Base-by-base conservation (phyloP, 2,113 vertebrate genomes). In the Mormoops blainvillei region DNA sequence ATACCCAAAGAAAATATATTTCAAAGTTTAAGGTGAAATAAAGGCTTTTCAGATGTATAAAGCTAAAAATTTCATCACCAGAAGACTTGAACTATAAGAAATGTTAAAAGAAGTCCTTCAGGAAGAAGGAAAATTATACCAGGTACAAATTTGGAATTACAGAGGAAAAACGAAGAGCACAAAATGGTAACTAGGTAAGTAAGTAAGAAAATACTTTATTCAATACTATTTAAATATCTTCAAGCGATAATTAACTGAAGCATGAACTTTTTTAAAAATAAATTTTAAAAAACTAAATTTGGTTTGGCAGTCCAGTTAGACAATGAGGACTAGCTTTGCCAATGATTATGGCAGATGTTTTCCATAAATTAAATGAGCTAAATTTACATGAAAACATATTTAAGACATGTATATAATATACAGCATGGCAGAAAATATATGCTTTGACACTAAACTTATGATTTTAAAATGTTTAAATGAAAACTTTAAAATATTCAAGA, bases 331-430 rank as follows among this genome's bases (percentile, higher is more conserved):
- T 76, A 38, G 48, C 36, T 65, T 78, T 38, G 14, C 22, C 36
- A 85, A 89, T 38, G 52, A 87, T 45, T 82, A 81, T 22, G 48
- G 19, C n/a, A 93, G 54, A 45, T 89, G 31, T 45, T 89, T 93
- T 80, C 91, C 54, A 89, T 54, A 96, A 85, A 89, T 65, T 63
- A 87, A 93, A 56, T 68, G 41, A 92, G 43, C 54, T 48, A 94
- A 76, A 83, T 85, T 94, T 78, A 73, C 31, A 71, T 22, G 16
- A 16, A 85, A 92, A 89, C 67, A 96, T 74, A 81, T 38, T 67
- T 92, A 83, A 84, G 15, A 94, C 63, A 84, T 45, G 12, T 78
- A 88, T 36, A 80, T 71, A 80, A 52, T n/a, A 58, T 22, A 61
- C 5, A 77, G 63, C 26, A 68, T 52, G 50, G 48, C 68, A 92